These are phyloP conservation scores for Callipepla squamata DNA, from an alignment of 2,113 vertebrate species.

Conservation along the genomic window DNA sequence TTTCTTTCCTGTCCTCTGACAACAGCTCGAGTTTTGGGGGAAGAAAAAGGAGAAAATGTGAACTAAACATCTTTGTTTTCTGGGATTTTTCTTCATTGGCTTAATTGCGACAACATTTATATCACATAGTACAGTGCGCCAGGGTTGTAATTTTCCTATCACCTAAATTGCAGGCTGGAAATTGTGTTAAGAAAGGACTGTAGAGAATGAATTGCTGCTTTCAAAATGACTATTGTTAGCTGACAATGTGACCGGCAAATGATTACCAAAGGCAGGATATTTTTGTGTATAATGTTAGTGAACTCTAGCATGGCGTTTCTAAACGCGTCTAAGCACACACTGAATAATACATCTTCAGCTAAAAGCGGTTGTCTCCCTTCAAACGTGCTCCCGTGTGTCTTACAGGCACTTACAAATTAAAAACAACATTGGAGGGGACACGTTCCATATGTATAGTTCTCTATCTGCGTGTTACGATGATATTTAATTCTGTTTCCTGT, in stretches of 20 bases:
- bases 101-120: conserved; percentile 86
- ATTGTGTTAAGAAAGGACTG: conserved; percentile 76
- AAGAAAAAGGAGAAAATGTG: neutral
- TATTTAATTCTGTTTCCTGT: no score
- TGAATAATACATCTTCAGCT: conserved; percentile 41
- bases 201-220: conserved; percentile 82
- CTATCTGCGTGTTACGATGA: neutral
- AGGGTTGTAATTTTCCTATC: conserved; percentile 88
- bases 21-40: neutral
- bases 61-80: conserved; percentile 41
- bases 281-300: conserved; percentile 11
- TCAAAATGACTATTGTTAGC: conserved; percentile 77
- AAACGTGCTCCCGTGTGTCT: neutral
- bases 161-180: conserved; percentile 87
- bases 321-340: neutral
- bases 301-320: conserved; percentile 21
- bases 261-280: conserved; percentile 52
- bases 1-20: neutral
- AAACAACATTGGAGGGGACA: neutral
- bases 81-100: conserved; percentile 61
- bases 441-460: rapidly evolving
- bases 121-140: conserved; percentile 78
- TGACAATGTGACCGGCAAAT: conserved; percentile 71
- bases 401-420: neutral
- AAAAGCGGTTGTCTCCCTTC: neutral